phyloP scores from a whole-genome alignment of 2,797 vertebrate genomes.

The Enteromius argenteus region DNA sequence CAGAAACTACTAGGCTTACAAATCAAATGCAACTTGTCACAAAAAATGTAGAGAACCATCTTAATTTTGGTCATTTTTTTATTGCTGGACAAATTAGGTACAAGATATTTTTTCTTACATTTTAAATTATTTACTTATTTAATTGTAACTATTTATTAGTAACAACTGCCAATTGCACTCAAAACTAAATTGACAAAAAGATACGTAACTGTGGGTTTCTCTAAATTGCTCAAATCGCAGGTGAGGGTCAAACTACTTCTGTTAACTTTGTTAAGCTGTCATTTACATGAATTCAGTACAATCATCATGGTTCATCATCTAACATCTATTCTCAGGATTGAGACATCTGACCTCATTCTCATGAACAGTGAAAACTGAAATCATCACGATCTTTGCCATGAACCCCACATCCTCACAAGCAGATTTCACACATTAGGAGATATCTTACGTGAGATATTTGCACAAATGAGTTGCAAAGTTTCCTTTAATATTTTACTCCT shows the following conservation, averaged over 20 bases:
- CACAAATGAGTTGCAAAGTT: background rate
- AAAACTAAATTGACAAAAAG: background rate
- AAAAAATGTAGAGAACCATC: no score
- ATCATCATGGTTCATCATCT: background rate
- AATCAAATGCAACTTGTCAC: no score
- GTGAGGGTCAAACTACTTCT: background rate
- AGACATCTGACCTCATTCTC: background rate
- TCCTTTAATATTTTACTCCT: background rate
- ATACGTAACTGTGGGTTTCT: background rate
- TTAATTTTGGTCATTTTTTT: no score
- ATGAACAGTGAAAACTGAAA: background rate
- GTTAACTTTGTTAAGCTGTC: background rate
- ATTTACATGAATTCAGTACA: background rate
- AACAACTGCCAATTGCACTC: background rate
- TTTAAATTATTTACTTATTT: background rate
- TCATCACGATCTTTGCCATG: conserved; percentile 2
- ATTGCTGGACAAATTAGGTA: background rate
- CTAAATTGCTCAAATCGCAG: background rate
- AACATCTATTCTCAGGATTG: background rate
- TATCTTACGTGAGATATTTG: background rate
- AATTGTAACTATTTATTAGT: background rate
- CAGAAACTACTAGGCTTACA: no score
- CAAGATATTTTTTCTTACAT: no score
- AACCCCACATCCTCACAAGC: conserved; percentile 3
- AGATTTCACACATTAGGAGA: background rate